Evolutionary conservation across 1,140 invertebrate species (phyloP).

Genomic region (Anastrepha ludens): DNA sequence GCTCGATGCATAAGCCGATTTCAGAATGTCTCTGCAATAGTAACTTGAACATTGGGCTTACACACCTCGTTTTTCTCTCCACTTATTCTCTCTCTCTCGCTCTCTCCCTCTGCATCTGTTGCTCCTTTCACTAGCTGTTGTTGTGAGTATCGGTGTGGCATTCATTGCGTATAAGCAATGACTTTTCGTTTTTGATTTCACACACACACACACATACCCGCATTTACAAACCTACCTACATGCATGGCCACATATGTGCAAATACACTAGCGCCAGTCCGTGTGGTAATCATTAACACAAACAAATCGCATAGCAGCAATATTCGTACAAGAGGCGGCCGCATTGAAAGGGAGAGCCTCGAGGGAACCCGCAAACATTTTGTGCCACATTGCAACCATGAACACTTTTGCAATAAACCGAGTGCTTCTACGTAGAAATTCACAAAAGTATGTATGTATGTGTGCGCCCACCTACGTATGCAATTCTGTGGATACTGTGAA

Average conservation of each 20-base stretch:
- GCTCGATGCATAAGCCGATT: neutral
- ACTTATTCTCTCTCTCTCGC: no score
- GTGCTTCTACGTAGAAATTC: neutral
- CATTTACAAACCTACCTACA: no score
- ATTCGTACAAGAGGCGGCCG: neutral
- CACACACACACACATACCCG: neutral
- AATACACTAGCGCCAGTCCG: no score
- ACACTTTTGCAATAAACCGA: conserved; percentile 22
- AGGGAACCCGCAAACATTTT: neutral
- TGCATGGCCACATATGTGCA: no score
- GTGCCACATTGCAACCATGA: neutral
- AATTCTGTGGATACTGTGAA: neutral
- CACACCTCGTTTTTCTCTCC: no score
- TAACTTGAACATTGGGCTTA: no score
- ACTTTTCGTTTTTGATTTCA: conserved; percentile 21
- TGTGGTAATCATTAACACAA: neutral
- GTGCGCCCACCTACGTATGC: neutral
- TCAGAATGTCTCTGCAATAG: neutral
- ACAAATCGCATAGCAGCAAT: neutral
- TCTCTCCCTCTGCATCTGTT: neutral
- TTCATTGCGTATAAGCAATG: neutral
- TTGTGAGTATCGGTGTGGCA: neutral
- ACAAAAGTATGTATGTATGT: neutral
- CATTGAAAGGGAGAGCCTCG: conserved; percentile 28
- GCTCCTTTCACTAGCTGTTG: neutral